Conservation (phyloP, 2,888 invertebrate genomes). For the Cybosia mesomella region DNA sequence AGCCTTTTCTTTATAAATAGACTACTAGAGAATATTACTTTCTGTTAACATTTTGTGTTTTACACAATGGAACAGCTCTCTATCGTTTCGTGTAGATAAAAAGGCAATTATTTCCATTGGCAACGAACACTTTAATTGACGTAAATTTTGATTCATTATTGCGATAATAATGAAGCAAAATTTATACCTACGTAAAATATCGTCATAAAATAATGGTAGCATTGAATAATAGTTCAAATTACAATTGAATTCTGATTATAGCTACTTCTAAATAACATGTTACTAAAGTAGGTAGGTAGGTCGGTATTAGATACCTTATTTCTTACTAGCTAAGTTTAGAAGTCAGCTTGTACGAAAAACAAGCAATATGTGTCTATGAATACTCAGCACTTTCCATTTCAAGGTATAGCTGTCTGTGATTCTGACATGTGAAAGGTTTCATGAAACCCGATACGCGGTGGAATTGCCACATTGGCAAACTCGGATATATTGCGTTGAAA, state of each 20-base stretch:
- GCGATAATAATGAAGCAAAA: background rate
- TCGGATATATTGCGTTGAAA: conserved; percentile 1
- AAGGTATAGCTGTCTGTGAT: background rate
- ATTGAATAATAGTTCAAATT: too few species aligned
- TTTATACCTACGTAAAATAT: background rate
- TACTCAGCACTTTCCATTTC: background rate
- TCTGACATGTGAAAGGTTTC: conserved; percentile 9
- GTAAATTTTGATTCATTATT: too few species aligned
- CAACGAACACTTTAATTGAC: too few species aligned
- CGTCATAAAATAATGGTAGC: too few species aligned
- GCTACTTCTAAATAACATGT: too few species aligned
- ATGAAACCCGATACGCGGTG: conserved; percentile 7
- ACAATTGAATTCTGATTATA: too few species aligned
- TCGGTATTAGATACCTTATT: too few species aligned
- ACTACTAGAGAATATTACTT: background rate
- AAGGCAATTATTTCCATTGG: background rate
- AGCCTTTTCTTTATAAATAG: background rate
- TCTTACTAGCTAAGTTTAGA: too few species aligned
- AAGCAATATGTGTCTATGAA: background rate
- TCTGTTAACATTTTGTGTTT: background rate
- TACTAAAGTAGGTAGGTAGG: too few species aligned
- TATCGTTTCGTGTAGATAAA: background rate
- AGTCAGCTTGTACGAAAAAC: too few species aligned
- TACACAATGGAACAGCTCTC: background rate
- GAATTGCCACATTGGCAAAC: conserved; percentile 7